These are phyloP conservation scores for Dioctria linearis DNA, from an alignment of 2,888 invertebrate genomes.

Conservation along the genomic window DNA sequence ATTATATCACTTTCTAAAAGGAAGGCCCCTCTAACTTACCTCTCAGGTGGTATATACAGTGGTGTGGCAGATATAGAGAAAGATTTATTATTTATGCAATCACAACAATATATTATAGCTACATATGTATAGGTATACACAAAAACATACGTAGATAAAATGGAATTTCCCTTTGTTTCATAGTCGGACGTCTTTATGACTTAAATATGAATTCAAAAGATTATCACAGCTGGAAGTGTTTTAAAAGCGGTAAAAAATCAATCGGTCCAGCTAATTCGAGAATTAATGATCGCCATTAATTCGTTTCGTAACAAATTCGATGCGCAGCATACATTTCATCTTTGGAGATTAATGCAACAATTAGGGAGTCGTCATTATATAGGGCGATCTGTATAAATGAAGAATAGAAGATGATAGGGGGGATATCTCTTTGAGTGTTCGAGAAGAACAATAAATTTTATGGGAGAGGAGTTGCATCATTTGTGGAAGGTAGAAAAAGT, in stretches of 20 bases:
- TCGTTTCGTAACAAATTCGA: background rate
- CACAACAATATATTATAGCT: background rate
- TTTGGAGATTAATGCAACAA: background rate
- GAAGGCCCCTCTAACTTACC: background rate
- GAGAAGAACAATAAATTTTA: no score
- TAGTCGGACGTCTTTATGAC: background rate
- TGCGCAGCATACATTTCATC: background rate
- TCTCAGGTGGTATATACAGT: background rate
- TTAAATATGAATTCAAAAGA: background rate
- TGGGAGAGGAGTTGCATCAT: no score
- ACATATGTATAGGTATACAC: no score
- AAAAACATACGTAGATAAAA: background rate
- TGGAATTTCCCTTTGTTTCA: background rate
- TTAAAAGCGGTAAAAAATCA: background rate
- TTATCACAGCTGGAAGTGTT: background rate
- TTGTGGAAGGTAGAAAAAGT: no score
- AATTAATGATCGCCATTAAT: constrained; percentile 37
- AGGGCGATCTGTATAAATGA: no score
- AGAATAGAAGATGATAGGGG: no score
- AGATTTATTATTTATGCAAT: background rate
- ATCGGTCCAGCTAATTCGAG: background rate
- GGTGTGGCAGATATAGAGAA: background rate
- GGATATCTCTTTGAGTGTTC: no score
- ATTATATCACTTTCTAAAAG: background rate
- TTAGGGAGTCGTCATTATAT: background rate